phyloP scores from a whole-genome alignment of 2,888 invertebrate genomes.

The Dorcus hopei region DNA sequence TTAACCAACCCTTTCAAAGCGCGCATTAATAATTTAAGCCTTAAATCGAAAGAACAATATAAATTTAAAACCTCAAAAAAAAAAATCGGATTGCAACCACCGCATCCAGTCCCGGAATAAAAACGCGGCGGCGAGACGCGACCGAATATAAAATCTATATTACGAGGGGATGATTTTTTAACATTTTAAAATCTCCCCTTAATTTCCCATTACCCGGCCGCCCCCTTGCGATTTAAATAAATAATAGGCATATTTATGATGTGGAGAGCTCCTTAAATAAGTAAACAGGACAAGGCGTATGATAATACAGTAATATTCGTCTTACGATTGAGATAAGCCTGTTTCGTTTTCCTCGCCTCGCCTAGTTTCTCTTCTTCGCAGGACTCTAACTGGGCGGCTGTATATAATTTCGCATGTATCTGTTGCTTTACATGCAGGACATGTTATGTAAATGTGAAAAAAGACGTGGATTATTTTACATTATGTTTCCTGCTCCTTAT shows the following conservation, averaged over 20 bases:
- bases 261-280: conserved; percentile 38
- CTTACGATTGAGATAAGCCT: conserved; percentile 22
- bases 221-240: conserved; percentile 41
- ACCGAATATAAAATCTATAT: conserved; percentile 21
- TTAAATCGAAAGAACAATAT: conserved; percentile 16
- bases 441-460: too few species aligned
- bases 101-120: too few species aligned
- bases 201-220: conserved; percentile 32
- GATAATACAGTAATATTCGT: conserved; percentile 28
- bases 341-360: too few species aligned
- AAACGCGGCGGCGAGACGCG: conserved; percentile 5
- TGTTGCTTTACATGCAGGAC: too few species aligned
- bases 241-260: conserved; percentile 43
- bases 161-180: conserved; percentile 23
- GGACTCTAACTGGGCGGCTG: conserved; percentile 2
- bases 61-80: conserved; percentile 16
- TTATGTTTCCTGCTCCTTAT: too few species aligned
- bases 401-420: conserved; percentile 2
- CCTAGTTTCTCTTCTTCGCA: too few species aligned
- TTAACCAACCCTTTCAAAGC: neutral
- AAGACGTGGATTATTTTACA: too few species aligned
- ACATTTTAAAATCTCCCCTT: conserved; percentile 30
- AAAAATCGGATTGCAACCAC: too few species aligned
- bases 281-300: conserved; percentile 30
- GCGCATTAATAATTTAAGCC: conserved; percentile 3